Conservation (phyloP, 2,888 invertebrate species). For the Mycalesis mineus region DNA sequence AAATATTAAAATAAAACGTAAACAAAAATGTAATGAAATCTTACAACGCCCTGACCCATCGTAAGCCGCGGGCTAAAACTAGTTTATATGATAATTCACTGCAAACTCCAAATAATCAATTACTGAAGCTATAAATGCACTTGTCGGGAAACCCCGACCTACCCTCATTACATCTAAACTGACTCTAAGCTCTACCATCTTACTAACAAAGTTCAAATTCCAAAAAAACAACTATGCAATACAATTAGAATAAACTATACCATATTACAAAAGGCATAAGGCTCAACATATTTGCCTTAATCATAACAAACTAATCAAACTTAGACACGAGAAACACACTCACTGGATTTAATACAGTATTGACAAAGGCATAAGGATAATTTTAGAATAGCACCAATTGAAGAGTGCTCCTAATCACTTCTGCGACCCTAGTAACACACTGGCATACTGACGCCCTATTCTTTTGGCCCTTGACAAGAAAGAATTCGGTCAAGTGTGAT, state of each 20-base stretch:
- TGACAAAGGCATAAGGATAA: not conserved
- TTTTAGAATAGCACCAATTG: not conserved
- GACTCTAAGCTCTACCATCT: slow-evolving; percentile 7
- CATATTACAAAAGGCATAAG: not conserved
- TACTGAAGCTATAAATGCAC: slow-evolving; percentile 26
- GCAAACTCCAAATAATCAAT: slow-evolving; percentile 25
- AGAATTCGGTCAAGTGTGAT: slow-evolving; percentile 22
- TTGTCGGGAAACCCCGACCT: slow-evolving; percentile 22
- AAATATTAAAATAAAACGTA: not conserved
- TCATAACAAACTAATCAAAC: slow-evolving; percentile 11
- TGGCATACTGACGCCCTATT: slow-evolving; percentile 35
- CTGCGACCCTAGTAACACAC: slow-evolving; percentile 35
- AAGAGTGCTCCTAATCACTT: slow-evolving; percentile 9
- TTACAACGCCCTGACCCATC: not conserved
- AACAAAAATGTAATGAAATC: slow-evolving; percentile 1
- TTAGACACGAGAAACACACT: not conserved
- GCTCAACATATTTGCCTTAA: not conserved
- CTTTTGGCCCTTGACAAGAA: slow-evolving; percentile 19
- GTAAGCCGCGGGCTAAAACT: slow-evolving; percentile 5
- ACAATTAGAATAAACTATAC: not conserved
- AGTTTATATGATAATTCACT: slow-evolving; percentile 23
- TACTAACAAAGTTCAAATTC: slow-evolving; percentile 14
- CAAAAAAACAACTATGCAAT: not conserved
- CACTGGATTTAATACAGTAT: not conserved
- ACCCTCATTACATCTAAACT: not conserved